Conservation (phyloP, 2,113 vertebrate species). For the Sebastes fasciatus region DNA sequence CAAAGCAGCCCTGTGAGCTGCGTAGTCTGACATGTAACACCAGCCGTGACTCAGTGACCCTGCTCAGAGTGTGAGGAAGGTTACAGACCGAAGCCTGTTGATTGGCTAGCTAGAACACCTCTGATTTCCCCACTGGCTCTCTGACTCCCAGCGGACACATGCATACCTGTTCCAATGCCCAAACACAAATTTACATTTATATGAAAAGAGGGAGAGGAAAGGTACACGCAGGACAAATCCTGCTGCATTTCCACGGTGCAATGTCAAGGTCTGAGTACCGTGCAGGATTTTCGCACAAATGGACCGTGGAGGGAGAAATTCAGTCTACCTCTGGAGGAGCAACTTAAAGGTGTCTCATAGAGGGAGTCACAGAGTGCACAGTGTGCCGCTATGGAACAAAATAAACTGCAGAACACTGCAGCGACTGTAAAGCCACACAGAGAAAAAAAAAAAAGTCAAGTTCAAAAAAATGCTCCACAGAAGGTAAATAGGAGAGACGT, state of each 20-base stretch:
- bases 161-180: constrained; percentile 69
- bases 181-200: constrained; percentile 84
- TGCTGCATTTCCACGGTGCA: constrained; percentile 64
- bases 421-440: constrained; percentile 36
- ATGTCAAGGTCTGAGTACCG: constrained; percentile 67
- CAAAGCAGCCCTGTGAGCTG: constrained; percentile 41
- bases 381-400: constrained; percentile 55
- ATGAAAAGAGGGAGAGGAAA: constrained; percentile 76
- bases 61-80: constrained; percentile 45
- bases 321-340: constrained; percentile 59
- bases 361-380: constrained; percentile 60
- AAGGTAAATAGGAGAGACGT: constrained; percentile 34
- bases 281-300: constrained; percentile 65
- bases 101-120: constrained; percentile 59
- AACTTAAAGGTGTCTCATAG: constrained; percentile 63
- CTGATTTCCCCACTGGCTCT: constrained; percentile 73
- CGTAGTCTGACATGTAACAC: constrained; percentile 49
- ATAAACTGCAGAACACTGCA: constrained; percentile 52
- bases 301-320: constrained; percentile 67
- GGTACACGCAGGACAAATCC: constrained; percentile 68
- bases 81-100: constrained; percentile 50
- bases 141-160: constrained; percentile 64
- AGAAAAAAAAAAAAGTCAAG: constrained; percentile 7
- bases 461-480: constrained; percentile 2
- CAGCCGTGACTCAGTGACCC: constrained; percentile 64